These are phyloP conservation scores for Eulemur rufifrons DNA, from an alignment of 2,113 vertebrate genomes.

Conservation along the genomic window DNA sequence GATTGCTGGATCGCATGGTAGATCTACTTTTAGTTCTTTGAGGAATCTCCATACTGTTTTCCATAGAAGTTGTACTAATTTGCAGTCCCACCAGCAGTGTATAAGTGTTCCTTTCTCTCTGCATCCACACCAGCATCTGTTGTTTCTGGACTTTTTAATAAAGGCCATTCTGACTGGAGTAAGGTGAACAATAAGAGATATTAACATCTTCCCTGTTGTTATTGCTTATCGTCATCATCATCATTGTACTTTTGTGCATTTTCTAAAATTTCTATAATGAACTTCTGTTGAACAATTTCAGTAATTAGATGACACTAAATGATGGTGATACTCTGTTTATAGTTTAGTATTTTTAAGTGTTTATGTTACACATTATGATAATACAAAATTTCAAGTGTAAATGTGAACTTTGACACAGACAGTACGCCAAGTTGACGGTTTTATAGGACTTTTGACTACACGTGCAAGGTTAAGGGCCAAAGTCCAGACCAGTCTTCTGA, in stretches of 20 bases:
- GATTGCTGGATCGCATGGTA: no score
- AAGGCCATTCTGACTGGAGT: no score
- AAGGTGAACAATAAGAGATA: not conserved
- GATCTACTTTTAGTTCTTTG: no score
- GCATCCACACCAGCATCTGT: no score
- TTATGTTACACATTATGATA: not conserved
- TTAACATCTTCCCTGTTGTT: not conserved
- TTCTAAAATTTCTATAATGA: conserved; percentile 44
- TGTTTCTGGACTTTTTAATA: no score
- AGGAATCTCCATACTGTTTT: no score
- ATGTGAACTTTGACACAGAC: not conserved
- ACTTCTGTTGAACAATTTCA: conserved; percentile 29
- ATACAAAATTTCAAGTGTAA: not conserved
- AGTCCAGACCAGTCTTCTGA: not conserved
- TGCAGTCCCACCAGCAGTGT: no score
- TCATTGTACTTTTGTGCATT: not conserved
- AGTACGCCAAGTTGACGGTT: not conserved
- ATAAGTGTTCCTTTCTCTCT: no score
- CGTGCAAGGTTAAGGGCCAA: not conserved
- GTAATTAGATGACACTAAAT: not conserved
- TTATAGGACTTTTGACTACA: conserved; percentile 22
- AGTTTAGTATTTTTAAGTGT: conserved; percentile 6
- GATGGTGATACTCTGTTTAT: not conserved
- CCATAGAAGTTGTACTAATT: no score
- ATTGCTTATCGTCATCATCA: not conserved